Evolutionary conservation across 2,113 vertebrate genomes (phyloP).

Genomic region (Megalops atlanticus): DNA sequence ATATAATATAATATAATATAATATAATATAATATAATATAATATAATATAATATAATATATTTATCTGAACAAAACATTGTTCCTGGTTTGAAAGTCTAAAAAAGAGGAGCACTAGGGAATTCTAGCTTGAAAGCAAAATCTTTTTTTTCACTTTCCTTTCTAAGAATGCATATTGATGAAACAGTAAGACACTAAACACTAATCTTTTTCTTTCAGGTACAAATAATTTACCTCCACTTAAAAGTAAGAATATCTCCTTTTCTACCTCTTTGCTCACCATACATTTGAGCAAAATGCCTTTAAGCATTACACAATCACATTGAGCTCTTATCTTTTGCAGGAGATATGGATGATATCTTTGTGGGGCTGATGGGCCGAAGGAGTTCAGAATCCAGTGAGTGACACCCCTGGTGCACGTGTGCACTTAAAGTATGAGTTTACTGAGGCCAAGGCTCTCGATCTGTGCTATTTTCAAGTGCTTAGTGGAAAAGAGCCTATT

Average conservation of each 20-base stretch:
- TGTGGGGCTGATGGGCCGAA: constrained; percentile 90
- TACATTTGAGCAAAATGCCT: neutral
- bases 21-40: no score
- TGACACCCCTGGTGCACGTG: no score
- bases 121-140: neutral
- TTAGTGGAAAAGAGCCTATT: neutral
- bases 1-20: no score
- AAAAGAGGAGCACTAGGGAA: neutral
- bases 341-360: constrained; percentile 94
- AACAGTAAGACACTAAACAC: neutral
- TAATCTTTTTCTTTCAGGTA: constrained; percentile 46
- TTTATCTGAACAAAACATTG: no score
- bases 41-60: no score
- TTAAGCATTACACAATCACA: neutral
- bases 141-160: neutral
- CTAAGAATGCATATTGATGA: neutral
- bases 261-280: neutral
- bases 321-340: constrained; percentile 47
- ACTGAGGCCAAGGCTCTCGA: no score
- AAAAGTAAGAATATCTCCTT: constrained; percentile 65
- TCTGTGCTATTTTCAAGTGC: no score
- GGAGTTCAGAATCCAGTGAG: constrained; percentile 75
- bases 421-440: no score
- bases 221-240: constrained; percentile 52
- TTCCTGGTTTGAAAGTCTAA: neutral